phyloP scores from a whole-genome alignment of 1,140 invertebrate genomes.

The Stegodyphus mimosarum region DNA sequence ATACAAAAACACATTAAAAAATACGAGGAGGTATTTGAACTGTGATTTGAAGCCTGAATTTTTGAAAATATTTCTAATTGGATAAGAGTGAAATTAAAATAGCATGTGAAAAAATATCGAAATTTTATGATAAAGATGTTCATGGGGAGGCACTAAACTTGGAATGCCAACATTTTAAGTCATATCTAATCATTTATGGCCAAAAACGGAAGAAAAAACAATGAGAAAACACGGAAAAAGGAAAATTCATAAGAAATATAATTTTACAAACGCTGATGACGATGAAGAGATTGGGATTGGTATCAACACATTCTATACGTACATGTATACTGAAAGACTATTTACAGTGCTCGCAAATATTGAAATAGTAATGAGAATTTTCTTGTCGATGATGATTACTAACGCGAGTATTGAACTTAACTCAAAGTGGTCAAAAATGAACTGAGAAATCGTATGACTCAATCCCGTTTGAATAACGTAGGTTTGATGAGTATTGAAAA shows the following conservation, averaged over 20 bases:
- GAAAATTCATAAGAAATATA: not conserved
- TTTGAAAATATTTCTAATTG: not conserved
- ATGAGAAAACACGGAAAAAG: not conserved
- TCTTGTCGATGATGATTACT: not conserved
- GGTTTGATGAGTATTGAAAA: not conserved
- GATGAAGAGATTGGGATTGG: not conserved
- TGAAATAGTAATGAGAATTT: not conserved
- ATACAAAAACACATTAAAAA: too few species aligned
- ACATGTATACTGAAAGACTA: not conserved
- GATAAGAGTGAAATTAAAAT: not conserved
- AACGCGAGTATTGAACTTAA: not conserved
- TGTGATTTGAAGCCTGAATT: too few species aligned
- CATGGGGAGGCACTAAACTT: not conserved
- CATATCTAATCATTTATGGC: not conserved
- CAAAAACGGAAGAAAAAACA: not conserved
- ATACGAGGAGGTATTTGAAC: too few species aligned
- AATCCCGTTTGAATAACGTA: not conserved
- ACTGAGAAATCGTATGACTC: not conserved
- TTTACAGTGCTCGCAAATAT: not conserved
- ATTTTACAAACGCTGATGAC: not conserved
- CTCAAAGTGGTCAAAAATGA: not conserved
- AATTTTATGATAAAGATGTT: too few species aligned
- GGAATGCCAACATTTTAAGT: not conserved
- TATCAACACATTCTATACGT: not conserved
- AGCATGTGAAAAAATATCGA: not conserved